Conservation (phyloP, 2,888 invertebrate genomes). For the Phanerotoma sp. region DNA sequence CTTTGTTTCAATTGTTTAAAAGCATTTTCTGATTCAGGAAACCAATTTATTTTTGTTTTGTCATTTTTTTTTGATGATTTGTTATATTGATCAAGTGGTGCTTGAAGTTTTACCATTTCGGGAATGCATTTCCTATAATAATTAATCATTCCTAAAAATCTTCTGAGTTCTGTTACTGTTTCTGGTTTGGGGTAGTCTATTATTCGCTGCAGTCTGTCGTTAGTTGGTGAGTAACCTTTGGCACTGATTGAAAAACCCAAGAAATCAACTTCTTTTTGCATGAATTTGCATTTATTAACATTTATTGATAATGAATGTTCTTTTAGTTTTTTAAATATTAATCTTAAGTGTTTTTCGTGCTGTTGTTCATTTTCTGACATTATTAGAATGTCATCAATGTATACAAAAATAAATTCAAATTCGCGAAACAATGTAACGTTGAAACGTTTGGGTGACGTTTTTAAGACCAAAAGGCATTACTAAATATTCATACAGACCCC, state of each 20-base stretch:
- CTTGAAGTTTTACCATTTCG: too few relatives aligned
- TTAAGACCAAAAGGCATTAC: conserved; percentile 22
- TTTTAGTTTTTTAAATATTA: conserved; percentile 15
- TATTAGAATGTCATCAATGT: conserved; percentile 24
- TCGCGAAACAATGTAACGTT: conserved; percentile 25
- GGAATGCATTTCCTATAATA: too few relatives aligned
- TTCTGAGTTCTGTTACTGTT: neutral
- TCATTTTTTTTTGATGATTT: too few relatives aligned
- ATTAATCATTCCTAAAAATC: too few relatives aligned
- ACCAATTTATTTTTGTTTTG: too few relatives aligned
- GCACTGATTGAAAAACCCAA: conserved; percentile 17
- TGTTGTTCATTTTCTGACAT: conserved; percentile 6
- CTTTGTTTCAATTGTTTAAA: too few relatives aligned
- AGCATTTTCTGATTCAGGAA: too few relatives aligned
- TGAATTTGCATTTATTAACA: conserved; percentile 20
- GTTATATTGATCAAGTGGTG: too few relatives aligned
- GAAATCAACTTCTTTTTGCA: conserved; percentile 21
- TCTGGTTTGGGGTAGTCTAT: conserved; percentile 14
- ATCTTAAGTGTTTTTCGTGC: conserved; percentile 14
- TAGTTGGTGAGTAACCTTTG: conserved; percentile 21
- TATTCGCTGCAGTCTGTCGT: conserved; percentile 16
- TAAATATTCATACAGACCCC: conserved; percentile 23
- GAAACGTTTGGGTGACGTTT: conserved; percentile 27
- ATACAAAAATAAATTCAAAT: conserved; percentile 21
- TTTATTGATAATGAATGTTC: conserved; percentile 5